Percentiles rank a stretch among this genome's conserved stretches.
phyloP scores from a whole-genome alignment of 2,113 vertebrate species.

The Benthochromis sp. region DNA sequence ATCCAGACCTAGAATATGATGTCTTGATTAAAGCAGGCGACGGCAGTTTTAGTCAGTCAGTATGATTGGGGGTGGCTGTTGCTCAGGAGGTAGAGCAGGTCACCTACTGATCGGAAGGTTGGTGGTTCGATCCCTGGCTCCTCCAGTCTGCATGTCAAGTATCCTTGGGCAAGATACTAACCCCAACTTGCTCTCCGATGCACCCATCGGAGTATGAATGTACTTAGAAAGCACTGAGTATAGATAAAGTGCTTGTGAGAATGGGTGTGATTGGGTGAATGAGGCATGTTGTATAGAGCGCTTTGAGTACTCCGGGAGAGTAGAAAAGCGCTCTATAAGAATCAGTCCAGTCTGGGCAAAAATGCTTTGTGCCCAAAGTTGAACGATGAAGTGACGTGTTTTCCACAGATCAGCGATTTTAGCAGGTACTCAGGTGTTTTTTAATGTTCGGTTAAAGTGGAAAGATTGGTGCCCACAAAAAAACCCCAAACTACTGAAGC shows the following conservation, averaged over 20 bases:
- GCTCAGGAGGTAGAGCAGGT: neutral
- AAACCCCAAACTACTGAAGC: rapidly evolving
- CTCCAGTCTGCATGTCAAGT: neutral
- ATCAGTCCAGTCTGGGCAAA: neutral
- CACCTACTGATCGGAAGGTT: neutral
- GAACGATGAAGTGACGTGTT: neutral
- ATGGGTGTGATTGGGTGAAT: neutral
- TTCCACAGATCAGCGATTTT: neutral
- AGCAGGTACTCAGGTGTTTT: neutral
- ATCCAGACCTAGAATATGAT: neutral
- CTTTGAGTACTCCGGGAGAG: neutral
- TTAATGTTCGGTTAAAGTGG: neutral
- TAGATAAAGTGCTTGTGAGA: neutral
- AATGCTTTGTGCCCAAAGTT: neutral
- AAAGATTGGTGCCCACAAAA: neutral
- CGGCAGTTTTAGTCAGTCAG: neutral
- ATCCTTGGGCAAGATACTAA: neutral
- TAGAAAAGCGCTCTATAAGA: rapidly evolving
- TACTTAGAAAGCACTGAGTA: neutral
- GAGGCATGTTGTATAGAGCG: neutral
- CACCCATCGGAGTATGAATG: rapidly evolving
- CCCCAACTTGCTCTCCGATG: neutral
- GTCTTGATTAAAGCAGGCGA: neutral
- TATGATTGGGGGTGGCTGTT: neutral
- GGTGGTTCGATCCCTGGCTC: neutral